Conservation (phyloP, 1,140 invertebrate genomes). For the Bombus haemorrhoidalis region DNA sequence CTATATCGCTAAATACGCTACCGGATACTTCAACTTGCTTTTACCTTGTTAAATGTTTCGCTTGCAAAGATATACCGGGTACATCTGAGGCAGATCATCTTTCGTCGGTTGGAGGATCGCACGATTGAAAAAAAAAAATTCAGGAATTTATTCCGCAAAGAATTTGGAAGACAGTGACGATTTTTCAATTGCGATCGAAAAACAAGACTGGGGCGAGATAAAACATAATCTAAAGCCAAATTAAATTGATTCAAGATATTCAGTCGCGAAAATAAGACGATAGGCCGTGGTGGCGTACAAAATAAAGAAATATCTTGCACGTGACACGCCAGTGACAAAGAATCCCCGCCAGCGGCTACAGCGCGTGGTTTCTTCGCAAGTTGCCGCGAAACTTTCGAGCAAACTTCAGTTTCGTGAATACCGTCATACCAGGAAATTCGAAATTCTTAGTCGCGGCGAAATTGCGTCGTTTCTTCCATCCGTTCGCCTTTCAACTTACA, state of each 20-base stretch:
- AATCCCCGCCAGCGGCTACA: constrained; percentile 5
- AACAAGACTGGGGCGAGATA: constrained; percentile 25
- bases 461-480: neutral
- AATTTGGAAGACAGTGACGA: neutral
- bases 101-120: neutral
- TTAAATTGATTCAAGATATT: constrained; percentile 56
- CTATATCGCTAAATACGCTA: too few species aligned
- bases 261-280: constrained; percentile 38
- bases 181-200: constrained; percentile 5
- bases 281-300: constrained; percentile 5
- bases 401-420: constrained; percentile 24
- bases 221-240: constrained; percentile 52
- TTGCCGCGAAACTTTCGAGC: neutral
- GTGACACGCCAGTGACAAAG: constrained; percentile 47
- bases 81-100: neutral
- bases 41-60: too few species aligned
- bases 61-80: too few species aligned
- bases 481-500: neutral
- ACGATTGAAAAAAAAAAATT: too few species aligned
- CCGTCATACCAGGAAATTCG: neutral
- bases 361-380: neutral
- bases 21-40: too few species aligned
- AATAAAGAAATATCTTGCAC: constrained; percentile 48
- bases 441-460: neutral
- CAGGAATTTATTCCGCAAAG: neutral